Percentiles rank a stretch among this genome's conserved stretches.
These are phyloP conservation scores for Eciton burchellii DNA, from an alignment of 1,140 invertebrate genomes.

Conservation along the genomic window DNA sequence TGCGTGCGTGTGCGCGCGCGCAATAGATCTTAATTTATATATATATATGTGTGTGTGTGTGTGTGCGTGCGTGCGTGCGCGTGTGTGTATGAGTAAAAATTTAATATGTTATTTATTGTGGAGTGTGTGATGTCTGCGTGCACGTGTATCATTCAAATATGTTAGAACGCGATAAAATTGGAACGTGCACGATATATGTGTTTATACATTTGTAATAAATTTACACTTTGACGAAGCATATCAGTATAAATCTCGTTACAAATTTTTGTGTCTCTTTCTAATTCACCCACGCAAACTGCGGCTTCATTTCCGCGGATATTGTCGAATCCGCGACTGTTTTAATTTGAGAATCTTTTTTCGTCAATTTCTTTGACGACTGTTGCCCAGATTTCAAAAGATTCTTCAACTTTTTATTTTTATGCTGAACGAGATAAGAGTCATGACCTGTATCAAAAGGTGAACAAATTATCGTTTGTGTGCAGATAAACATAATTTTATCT, in stretches of 20 bases:
- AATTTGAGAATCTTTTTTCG: slow-evolving; percentile 35
- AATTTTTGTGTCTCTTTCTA: slow-evolving; percentile 50
- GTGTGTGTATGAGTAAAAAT: slow-evolving; percentile 33
- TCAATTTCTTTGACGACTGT: slow-evolving; percentile 61
- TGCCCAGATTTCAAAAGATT: slow-evolving; percentile 74
- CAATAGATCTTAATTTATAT: slow-evolving; percentile 24
- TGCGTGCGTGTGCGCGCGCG: slow-evolving; percentile 5
- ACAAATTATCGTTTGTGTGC: not conserved
- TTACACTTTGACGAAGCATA: slow-evolving; percentile 47
- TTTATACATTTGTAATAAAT: slow-evolving; percentile 77
- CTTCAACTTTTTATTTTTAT: slow-evolving; percentile 73
- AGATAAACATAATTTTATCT: slow-evolving; percentile 63
- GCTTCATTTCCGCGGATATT: slow-evolving; percentile 17
- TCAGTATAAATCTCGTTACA: slow-evolving; percentile 1
- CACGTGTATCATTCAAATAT: slow-evolving; percentile 18
- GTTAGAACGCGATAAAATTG: slow-evolving; percentile 25
- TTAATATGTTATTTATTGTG: slow-evolving; percentile 65
- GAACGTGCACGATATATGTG: slow-evolving; percentile 55
- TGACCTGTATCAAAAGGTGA: slow-evolving; percentile 76
- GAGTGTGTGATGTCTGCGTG: slow-evolving; percentile 21
- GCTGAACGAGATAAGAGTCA: slow-evolving; percentile 78
- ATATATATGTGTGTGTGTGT: slow-evolving; percentile 14
- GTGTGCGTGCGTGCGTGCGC: slow-evolving; percentile 46
- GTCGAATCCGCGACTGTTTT: slow-evolving; percentile 37
- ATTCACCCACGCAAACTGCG: slow-evolving; percentile 76